These are phyloP conservation scores for Cyprinodon diabolis DNA, from an alignment of 2,797 vertebrate species.

Conservation along the genomic window DNA sequence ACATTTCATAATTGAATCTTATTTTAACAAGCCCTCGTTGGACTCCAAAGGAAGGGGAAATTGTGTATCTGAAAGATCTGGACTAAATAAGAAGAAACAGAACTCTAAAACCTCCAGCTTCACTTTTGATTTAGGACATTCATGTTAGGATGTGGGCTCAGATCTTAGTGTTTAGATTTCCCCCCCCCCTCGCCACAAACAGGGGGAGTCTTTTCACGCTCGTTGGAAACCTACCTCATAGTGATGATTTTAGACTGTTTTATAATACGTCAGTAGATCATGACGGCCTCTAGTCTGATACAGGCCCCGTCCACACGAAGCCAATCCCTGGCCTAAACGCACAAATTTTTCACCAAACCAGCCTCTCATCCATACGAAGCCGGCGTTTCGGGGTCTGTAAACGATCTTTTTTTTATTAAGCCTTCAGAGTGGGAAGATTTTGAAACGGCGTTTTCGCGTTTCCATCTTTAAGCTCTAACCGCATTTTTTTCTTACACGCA, in stretches of 20 bases:
- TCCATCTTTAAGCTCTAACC: too few species aligned
- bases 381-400: too few species aligned
- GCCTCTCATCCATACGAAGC: too few species aligned
- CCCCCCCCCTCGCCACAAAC: background rate
- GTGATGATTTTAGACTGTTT: background rate
- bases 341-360: too few species aligned
- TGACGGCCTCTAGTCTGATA: background rate
- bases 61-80: background rate
- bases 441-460: too few species aligned
- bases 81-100: background rate
- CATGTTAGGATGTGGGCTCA: background rate
- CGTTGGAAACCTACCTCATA: background rate
- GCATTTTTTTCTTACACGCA: too few species aligned
- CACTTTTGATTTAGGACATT: slow-evolving; percentile 1
- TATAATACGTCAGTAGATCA: background rate
- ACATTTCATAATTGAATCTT: slow-evolving; percentile 13
- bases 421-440: too few species aligned
- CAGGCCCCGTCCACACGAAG: too few species aligned
- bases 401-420: too few species aligned
- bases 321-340: too few species aligned
- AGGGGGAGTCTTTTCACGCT: background rate
- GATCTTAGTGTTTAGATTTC: background rate
- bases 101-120: background rate
- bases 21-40: slow-evolving; percentile 1
- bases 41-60: background rate